Percentiles rank a stretch among this genome's conserved stretches.
Evolutionary conservation across 2,888 invertebrate genomes (phyloP).

Genomic region (Axea sp.): DNA sequence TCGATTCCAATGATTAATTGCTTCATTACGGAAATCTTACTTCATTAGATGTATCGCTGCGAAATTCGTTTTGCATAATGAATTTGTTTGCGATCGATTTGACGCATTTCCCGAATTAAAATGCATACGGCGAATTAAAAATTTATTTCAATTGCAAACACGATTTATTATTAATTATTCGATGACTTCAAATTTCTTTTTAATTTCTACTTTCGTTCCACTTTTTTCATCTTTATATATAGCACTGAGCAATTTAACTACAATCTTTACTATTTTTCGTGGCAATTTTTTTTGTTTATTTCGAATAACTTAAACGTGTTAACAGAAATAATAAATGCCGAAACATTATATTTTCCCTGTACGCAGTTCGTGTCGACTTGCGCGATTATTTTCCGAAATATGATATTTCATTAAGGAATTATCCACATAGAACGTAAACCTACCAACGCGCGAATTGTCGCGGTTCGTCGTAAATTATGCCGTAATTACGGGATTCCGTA

Average conservation of each 20-base stretch:
- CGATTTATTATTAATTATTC: no score
- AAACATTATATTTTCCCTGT: constrained; percentile 13
- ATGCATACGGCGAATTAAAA: constrained; percentile 5
- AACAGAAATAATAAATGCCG: no score
- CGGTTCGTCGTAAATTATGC: constrained; percentile 38
- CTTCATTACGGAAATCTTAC: constrained; percentile 57
- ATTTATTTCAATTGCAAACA: constrained; percentile 2
- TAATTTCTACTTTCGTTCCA: no score
- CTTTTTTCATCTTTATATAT: no score
- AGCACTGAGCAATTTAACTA: no score
- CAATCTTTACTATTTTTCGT: no score
- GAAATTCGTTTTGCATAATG: constrained; percentile 52
- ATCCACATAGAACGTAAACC: constrained; percentile 29
- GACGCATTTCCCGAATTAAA: constrained; percentile 6
- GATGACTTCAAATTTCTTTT: no score
- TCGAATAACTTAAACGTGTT: no score
- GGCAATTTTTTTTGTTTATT: no score
- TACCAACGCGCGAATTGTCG: constrained; percentile 52
- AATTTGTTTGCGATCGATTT: constrained; percentile 40
- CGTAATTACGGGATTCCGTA: constrained; percentile 51
- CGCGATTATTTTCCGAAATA: constrained; percentile 31
- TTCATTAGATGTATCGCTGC: constrained; percentile 54
- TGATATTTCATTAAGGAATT: constrained; percentile 54
- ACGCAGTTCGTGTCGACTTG: constrained; percentile 11
- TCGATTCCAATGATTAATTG: constrained; percentile 52